Conservation (phyloP, 2,113 vertebrate genomes). For the Mixornis gularis region DNA sequence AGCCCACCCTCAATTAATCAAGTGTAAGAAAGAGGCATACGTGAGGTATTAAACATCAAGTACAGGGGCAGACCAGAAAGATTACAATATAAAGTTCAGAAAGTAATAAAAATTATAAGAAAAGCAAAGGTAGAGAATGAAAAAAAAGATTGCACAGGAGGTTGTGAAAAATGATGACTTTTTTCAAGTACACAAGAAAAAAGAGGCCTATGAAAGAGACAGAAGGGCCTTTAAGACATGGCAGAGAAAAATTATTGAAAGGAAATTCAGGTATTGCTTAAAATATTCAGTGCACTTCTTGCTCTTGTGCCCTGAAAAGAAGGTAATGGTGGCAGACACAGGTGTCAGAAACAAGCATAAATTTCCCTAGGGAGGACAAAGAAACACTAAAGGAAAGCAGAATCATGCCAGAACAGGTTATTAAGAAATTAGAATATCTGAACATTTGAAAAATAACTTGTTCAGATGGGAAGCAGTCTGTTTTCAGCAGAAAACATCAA, state of each 20-base stretch:
- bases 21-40: conserved; percentile 37
- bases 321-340: conserved; percentile 11
- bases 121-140: conserved; percentile 51
- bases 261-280: conserved; percentile 8
- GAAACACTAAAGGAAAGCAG: conserved; percentile 16
- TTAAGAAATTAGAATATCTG: conserved; percentile 49
- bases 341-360: conserved; percentile 17
- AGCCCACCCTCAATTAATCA: conserved; percentile 44
- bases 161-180: conserved; percentile 49
- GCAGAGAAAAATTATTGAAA: conserved; percentile 49
- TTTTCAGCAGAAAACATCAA: background rate
- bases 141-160: conserved; percentile 17
- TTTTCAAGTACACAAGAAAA: conserved; percentile 25
- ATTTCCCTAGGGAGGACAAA: conserved; percentile 47
- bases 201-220: conserved; percentile 35
- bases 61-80: conserved; percentile 22
- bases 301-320: conserved; percentile 8
- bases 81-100: conserved; percentile 60
- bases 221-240: conserved; percentile 19
- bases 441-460: conserved; percentile 26
- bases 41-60: conserved; percentile 49
- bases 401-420: background rate
- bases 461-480: background rate
- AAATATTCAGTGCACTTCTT: conserved; percentile 45
- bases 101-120: conserved; percentile 60